Base-by-base conservation (phyloP, 2,888 invertebrate genomes). In the Temnothorax rugatulus region DNA sequence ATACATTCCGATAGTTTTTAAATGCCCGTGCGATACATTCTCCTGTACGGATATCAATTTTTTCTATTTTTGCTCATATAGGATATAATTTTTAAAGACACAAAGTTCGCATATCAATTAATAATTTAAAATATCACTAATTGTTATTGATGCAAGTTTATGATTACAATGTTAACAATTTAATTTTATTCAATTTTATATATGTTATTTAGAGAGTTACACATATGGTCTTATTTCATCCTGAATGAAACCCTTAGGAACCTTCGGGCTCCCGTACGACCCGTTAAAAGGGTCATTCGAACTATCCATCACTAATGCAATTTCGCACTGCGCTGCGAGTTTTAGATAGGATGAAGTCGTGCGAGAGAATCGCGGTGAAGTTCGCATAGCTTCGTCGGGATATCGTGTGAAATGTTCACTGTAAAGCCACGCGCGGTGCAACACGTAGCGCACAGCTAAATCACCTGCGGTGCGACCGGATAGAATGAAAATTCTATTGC, bases 331-430 rank as follows among this genome's bases (percentile, higher is more conserved):
- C 5, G n/a, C 59, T 59, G 25, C 18, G 59, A 71, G 59, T 71
- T 81, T 71, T 69, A 79, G 79, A 69, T 79, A 79, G 79, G 38
- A 79, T 59, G 69, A 71, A 81, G 69, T 61, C 79, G 79, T 81
- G 79, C 69, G 79, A 81, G 71, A 81, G 79, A 47, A 69, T 71
- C 59, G 59, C 69, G 54, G 71, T 71, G 69, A 71, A 25, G 41
- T 38, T 81, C 79, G 59, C 59, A 47, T 69, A 79, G 79, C 59
- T 77, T 66, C 66, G 47, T 81, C 47, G 79, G 66, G 79, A 71
- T 69, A 69, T 81, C 71, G 79, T 34, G 79, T 81, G 71, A 81
- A 81, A 81, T 59, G 79, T 68, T 77, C 79, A 18, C 71, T 21
- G 69, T 52, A 79, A 79, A 68, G 57, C 68, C 21, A 57, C 64